phyloP scores from a whole-genome alignment of 30 jellyfish, hydroid and myxozoan species.

The Aurelia coerulea region DNA sequence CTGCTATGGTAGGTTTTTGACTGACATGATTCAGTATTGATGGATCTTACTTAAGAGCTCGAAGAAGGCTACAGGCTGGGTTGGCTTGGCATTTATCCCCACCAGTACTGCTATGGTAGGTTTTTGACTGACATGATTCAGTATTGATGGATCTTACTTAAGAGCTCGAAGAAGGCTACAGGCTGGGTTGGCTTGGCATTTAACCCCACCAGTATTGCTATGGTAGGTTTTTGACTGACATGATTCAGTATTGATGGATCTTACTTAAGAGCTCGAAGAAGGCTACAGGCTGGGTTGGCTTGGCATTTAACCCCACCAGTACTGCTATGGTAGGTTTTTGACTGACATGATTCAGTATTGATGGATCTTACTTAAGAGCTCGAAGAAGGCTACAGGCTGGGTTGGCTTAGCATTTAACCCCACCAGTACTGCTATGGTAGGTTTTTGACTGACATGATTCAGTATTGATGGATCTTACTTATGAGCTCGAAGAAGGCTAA shows the following conservation, averaged over 20 bases:
- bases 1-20: background rate
- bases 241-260: no score
- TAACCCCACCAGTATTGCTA: background rate
- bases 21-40: no score
- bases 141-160: no score
- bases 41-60: no score
- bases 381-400: conserved; percentile 12
- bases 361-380: background rate
- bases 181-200: conserved; percentile 40
- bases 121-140: background rate
- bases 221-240: background rate
- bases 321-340: background rate
- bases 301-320: conserved; percentile 14
- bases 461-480: no score
- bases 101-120: background rate
- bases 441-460: background rate
- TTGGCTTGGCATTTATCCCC: conserved; percentile 26
- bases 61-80: conserved; percentile 5
- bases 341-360: no score
- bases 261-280: no score
- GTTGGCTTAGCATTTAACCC: conserved; percentile 30
- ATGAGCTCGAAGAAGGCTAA: background rate
- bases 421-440: background rate
- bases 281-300: conserved; percentile 23
- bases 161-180: background rate